phyloP scores from a whole-genome alignment of 2,888 invertebrate species.

The Aleiodes testaceus region DNA sequence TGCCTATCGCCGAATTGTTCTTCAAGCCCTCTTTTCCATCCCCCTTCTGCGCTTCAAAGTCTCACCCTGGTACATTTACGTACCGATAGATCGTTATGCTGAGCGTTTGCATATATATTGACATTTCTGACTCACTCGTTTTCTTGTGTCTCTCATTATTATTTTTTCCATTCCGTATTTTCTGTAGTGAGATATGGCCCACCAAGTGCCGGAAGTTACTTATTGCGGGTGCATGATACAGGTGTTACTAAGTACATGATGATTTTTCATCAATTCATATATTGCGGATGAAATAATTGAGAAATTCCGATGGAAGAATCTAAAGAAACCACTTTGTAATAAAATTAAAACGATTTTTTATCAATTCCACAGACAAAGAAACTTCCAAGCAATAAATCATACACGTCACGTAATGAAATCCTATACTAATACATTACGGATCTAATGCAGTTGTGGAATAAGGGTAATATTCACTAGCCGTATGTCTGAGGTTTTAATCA shows the following conservation, averaged over 20 bases:
- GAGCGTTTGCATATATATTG: slow-evolving; percentile 72
- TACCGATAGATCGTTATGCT: slow-evolving; percentile 72
- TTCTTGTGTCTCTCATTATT: slow-evolving; percentile 17
- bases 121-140: slow-evolving; percentile 58
- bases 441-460: not conserved
- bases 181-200: slow-evolving; percentile 5
- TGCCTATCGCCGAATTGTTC: slow-evolving; percentile 27
- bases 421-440: too few species aligned
- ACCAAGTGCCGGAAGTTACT: slow-evolving; percentile 17
- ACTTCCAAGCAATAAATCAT: too few species aligned
- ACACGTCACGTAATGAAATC: too few species aligned
- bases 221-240: slow-evolving; percentile 12
- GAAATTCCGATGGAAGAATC: slow-evolving; percentile 1
- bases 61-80: slow-evolving; percentile 68
- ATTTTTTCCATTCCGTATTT: slow-evolving; percentile 14
- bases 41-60: slow-evolving; percentile 51
- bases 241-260: slow-evolving; percentile 24
- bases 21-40: slow-evolving; percentile 39
- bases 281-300: too few species aligned
- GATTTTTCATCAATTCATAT: slow-evolving; percentile 27
- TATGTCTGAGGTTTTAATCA: slow-evolving; percentile 72
- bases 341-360: too few species aligned
- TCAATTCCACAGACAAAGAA: too few species aligned
- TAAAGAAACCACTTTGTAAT: too few species aligned
- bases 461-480: slow-evolving; percentile 44